Evolutionary conservation across 2,888 invertebrate species (phyloP).

Genomic region (Asteroscopus sphinx): DNA sequence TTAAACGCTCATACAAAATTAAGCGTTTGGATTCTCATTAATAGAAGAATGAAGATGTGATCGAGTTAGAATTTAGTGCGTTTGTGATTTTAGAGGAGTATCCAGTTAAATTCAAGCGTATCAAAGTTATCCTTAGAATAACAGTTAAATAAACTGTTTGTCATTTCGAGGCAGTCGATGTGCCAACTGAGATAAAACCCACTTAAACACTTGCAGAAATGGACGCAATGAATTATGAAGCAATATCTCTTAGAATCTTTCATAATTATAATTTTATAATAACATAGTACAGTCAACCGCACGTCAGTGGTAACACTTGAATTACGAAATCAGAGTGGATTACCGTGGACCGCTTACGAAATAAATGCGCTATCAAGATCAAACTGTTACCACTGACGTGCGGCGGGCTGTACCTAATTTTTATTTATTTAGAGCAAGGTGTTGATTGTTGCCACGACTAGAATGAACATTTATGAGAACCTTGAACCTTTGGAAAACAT

Average conservation of each 20-base stretch:
- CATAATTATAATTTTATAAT: no score
- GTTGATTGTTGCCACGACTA: no score
- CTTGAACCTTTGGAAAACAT: no score
- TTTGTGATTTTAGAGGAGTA: constrained; percentile 18
- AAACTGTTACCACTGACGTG: no score
- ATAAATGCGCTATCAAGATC: no score
- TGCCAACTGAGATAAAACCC: constrained; percentile 28
- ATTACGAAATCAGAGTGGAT: no score
- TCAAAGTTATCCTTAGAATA: not conserved
- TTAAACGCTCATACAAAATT: constrained; percentile 45
- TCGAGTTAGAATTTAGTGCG: not conserved
- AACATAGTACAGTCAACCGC: no score
- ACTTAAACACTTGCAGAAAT: constrained; percentile 21
- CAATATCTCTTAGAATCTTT: not conserved
- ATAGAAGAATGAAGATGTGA: constrained; percentile 31
- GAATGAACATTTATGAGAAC: no score
- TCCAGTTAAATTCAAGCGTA: constrained; percentile 6
- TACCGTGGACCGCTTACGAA: no score
- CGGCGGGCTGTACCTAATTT: no score
- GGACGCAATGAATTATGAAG: constrained; percentile 1
- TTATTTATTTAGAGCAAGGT: no score
- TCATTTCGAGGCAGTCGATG: not conserved
- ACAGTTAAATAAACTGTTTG: constrained; percentile 22
- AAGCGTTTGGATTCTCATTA: constrained; percentile 45
- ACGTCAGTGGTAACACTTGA: no score